Conservation (phyloP, 2,888 invertebrate species). For the Salpingus planirostris region DNA sequence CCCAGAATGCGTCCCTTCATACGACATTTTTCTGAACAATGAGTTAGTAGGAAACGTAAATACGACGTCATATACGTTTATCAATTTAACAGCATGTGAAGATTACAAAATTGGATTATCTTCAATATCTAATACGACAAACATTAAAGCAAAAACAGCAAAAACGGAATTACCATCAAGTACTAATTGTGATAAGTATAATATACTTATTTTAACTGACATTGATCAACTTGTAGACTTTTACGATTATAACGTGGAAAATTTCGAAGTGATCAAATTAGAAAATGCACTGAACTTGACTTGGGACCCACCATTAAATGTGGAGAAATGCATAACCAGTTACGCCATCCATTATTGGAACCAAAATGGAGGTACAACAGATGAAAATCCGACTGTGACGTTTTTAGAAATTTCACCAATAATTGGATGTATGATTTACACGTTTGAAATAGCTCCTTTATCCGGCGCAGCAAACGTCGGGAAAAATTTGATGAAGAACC, state of each 20-base stretch:
- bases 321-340: background rate
- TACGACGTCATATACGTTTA: background rate
- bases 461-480: too few relatives aligned
- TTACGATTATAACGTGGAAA: background rate
- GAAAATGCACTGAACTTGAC: background rate
- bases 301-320: background rate
- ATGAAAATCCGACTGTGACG: background rate
- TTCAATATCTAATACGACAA: background rate
- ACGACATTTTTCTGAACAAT: background rate
- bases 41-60: background rate
- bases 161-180: background rate
- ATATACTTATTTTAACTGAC: too few relatives aligned
- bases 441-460: background rate
- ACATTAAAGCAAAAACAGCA: background rate
- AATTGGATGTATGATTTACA: slow-evolving; percentile 1
- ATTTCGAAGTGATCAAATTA: background rate
- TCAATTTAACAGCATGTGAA: background rate
- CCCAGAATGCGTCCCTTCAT: background rate
- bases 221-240: background rate
- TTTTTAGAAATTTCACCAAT: background rate
- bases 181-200: too few relatives aligned
- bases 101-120: background rate
- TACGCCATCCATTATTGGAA: background rate
- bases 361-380: background rate
- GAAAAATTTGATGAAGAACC: too few relatives aligned